Evolutionary conservation across 2,888 invertebrate genomes (phyloP), one percentile per base, ranked within the genome.

Genomic region (Acleris literana): DNA sequence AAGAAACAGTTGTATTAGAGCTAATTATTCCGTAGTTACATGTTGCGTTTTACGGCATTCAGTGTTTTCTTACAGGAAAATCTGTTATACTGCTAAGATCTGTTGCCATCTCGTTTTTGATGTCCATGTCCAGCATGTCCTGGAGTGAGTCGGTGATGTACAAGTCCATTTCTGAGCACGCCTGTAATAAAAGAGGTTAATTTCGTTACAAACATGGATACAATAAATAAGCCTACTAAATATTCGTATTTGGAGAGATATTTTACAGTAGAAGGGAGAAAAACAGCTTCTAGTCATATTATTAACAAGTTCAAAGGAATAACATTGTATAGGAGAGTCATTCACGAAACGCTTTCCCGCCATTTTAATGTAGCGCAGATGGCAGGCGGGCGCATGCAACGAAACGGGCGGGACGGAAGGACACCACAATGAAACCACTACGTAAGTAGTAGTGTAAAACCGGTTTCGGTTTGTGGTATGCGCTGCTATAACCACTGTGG

Each of bases 81-180:
- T 95, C 95, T 78, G 95, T 95, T 71, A 94, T 94, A 69, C 95
- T 95, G 68, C 96, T 95, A 56, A 97, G 94, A 66, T 96, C 95
- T 63, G 95, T 95, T 70, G 96, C 97, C 75, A 97, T 96, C 88
- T 97, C 97, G 72, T 95, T 95, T 82, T 97, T 96, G 70, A 98
- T 97, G 82, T 97, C 98, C 85, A 97, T 96, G 81, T 97, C 97
- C 72, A 98, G 94, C 96, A 97, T 97, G 81, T 98, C 97, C 85
- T 97, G 97, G 79, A 97, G 94, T 59, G 97, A 96, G 82, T 94
- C 94, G 43, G 94, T 94, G 81, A 94, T 94, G 76, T 94, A 94
- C 70, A 94, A 90, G 83, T 94, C 94, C 85, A 94, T 94, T 76
- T 93, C 93, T 74, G 93, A 92, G 80, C 93, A 90, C 83, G 91